phyloP scores from a whole-genome alignment of 2,113 vertebrate genomes.

The Podarcis raffonei region DNA sequence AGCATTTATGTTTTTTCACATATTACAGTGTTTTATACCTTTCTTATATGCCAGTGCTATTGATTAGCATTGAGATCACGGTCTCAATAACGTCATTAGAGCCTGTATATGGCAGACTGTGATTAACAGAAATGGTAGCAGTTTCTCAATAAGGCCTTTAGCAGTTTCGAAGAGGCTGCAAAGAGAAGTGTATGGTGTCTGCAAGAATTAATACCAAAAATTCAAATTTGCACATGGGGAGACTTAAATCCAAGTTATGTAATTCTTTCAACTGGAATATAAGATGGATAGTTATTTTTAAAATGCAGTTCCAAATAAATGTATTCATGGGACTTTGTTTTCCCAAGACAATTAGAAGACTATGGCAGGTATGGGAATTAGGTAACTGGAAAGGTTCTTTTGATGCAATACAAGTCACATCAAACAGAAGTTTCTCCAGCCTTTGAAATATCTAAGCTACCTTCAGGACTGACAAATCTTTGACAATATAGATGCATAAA shows the following conservation, averaged over 20 bases:
- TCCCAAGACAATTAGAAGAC: slow-evolving; percentile 23
- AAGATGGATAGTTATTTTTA: slow-evolving; percentile 47
- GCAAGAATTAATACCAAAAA: slow-evolving; percentile 41
- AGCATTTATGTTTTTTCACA: slow-evolving; percentile 84
- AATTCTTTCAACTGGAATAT: slow-evolving; percentile 32
- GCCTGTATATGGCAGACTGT: slow-evolving; percentile 72
- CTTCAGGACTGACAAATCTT: slow-evolving; percentile 62
- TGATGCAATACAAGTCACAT: slow-evolving; percentile 50
- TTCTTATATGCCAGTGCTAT: slow-evolving; percentile 81
- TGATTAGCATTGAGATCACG: slow-evolving; percentile 81
- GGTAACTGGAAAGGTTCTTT: slow-evolving; percentile 52
- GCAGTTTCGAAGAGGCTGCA: slow-evolving; percentile 63
- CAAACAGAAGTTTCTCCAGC: slow-evolving; percentile 56
- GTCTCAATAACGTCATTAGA: slow-evolving; percentile 82
- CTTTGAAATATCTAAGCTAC: slow-evolving; percentile 69
- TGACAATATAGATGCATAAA: slow-evolving; percentile 55
- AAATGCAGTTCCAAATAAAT: slow-evolving; percentile 13
- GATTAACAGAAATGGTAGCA: slow-evolving; percentile 79
- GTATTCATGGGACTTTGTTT: neutral
- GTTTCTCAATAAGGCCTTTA: slow-evolving; percentile 69
- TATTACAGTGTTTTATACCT: slow-evolving; percentile 77
- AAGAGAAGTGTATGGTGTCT: slow-evolving; percentile 33
- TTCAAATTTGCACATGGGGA: slow-evolving; percentile 45
- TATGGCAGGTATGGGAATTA: slow-evolving; percentile 45
- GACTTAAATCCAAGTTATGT: slow-evolving; percentile 40